phyloP scores from a whole-genome alignment of 2,113 vertebrate genomes.

The Monopterus albus region DNA sequence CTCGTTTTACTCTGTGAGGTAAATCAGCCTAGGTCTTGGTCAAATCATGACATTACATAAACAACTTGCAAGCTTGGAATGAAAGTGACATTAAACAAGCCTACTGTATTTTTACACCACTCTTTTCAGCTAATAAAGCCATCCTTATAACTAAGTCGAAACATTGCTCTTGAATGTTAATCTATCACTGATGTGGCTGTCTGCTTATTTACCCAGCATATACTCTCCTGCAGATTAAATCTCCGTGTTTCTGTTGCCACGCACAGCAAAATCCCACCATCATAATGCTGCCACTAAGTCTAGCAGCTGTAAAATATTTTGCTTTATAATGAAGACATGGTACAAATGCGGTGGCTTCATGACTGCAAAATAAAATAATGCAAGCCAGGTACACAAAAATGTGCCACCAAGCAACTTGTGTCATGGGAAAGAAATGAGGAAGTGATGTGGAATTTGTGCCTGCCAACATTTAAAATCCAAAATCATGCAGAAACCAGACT shows the following conservation, averaged over 20 bases:
- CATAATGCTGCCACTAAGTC: conserved; percentile 4
- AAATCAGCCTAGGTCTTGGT: background rate
- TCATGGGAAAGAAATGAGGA: conserved; percentile 57
- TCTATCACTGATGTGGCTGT: conserved; percentile 29
- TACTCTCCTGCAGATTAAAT: conserved; percentile 62
- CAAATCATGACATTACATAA: background rate
- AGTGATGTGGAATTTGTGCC: conserved; percentile 4
- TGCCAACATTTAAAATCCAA: conserved; percentile 15
- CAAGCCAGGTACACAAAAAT: background rate
- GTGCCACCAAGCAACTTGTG: conserved; percentile 9
- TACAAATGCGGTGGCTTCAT: conserved; percentile 3
- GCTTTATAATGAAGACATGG: conserved; percentile 2
- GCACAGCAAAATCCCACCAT: conserved; percentile 54
- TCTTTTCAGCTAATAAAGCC: background rate
- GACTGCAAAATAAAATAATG: conserved; percentile 26
- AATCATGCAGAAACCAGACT: too few species aligned
- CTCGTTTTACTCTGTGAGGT: background rate
- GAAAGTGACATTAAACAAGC: background rate
- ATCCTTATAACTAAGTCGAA: conserved; percentile 21
- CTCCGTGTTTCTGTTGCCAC: conserved; percentile 73
- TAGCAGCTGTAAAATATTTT: conserved; percentile 16
- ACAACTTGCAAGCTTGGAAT: background rate
- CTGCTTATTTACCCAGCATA: conserved; percentile 54
- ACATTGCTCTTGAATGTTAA: conserved; percentile 14
- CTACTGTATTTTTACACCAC: background rate